phyloP scores from a whole-genome alignment of 1,140 invertebrate species.

The Heliconius hermathena region DNA sequence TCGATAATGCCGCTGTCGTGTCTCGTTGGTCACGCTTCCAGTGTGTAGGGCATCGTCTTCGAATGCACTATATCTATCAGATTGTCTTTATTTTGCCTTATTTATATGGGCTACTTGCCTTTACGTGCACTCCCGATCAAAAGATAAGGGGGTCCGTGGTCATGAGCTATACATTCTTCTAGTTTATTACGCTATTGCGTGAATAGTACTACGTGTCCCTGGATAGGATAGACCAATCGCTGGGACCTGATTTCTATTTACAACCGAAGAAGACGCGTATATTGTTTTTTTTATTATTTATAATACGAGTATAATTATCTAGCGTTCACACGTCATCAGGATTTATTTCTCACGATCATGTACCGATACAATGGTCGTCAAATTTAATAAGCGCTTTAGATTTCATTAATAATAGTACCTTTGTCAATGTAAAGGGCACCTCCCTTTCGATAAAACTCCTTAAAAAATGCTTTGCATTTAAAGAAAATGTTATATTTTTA shows the following conservation, averaged over 20 bases:
- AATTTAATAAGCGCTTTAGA: conserved; percentile 28
- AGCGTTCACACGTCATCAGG: conserved; percentile 22
- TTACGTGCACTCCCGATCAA: conserved; percentile 30
- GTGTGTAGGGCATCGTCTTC: conserved; percentile 44
- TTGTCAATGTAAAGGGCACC: neutral
- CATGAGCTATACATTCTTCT: conserved; percentile 27
- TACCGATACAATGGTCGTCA: conserved; percentile 56
- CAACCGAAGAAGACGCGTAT: neutral
- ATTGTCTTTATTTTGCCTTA: conserved; percentile 39
- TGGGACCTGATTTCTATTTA: neutral
- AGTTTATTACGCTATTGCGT: conserved; percentile 26
- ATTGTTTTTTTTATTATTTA: neutral
- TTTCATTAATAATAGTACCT: conserved; percentile 17
- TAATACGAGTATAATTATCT: neutral
- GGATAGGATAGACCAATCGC: neutral
- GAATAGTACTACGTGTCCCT: conserved; percentile 16
- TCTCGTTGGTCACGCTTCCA: conserved; percentile 56
- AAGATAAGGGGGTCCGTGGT: conserved; percentile 23
- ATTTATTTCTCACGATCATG: conserved; percentile 45
- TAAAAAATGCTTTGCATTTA: neutral
- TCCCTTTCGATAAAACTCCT: neutral
- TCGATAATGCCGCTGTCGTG: conserved; percentile 60
- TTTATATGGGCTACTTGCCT: conserved; percentile 40
- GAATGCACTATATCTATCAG: conserved; percentile 42
- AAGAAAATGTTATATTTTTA: neutral